Percentiles rank a stretch among this genome's conserved stretches.
Conservation (phyloP, 2,797 vertebrate species). For the Sandelia bainsii region DNA sequence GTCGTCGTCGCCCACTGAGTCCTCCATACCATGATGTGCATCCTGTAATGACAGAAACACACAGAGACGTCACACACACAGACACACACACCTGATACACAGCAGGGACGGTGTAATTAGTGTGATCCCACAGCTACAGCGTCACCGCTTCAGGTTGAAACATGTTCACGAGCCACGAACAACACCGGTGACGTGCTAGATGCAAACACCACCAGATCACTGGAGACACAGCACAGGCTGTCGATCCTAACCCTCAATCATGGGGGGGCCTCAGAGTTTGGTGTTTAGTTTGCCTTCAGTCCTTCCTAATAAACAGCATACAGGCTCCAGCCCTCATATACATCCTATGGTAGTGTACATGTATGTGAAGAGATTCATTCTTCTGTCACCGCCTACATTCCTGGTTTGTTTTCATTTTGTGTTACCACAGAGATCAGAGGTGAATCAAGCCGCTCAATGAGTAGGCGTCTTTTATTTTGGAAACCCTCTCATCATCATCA, state of each 20-base stretch:
- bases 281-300: too few species aligned
- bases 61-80: conserved; percentile 9
- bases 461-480: conserved; percentile 38
- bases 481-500: conserved; percentile 3
- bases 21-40: conserved; percentile 70
- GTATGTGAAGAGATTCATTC: not conserved
- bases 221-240: not conserved
- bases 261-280: too few species aligned
- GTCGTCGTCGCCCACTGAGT: conserved; percentile 81
- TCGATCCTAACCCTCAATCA: not conserved
- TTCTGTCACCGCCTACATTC: conserved; percentile 4
- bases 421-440: not conserved
- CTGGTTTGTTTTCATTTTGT: not conserved
- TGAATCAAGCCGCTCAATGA: not conserved
- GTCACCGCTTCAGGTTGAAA: conserved; percentile 14
- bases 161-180: conserved; percentile 22
- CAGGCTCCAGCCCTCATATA: too few species aligned
- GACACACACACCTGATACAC: conserved; percentile 23
- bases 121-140: conserved; percentile 1
- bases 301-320: too few species aligned
- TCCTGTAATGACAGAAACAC: conserved; percentile 68
- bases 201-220: not conserved
- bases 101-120: conserved; percentile 8
- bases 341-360: too few species aligned
- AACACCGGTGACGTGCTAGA: not conserved